Percentiles rank a stretch among this genome's conserved stretches.
Evolutionary conservation across 2,888 invertebrate genomes (phyloP).

Genomic region (Folsomia manolachei): DNA sequence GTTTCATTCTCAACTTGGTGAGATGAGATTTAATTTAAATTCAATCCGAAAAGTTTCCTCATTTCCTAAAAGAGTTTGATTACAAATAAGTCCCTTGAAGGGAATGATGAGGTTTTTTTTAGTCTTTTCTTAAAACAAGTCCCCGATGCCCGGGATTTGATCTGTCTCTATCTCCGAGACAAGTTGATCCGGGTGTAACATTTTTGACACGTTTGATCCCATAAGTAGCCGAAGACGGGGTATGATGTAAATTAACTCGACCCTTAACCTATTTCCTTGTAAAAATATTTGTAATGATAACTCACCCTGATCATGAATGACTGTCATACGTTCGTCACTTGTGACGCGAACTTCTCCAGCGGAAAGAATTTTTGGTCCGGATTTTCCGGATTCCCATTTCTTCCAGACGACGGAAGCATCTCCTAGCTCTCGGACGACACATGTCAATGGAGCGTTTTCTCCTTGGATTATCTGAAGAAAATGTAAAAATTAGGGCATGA

Average conservation of each 20-base stretch:
- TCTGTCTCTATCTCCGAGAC: background rate
- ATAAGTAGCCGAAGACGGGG: background rate
- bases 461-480: too few relatives aligned
- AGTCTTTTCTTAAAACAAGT: too few relatives aligned
- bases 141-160: too few relatives aligned
- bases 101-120: too few relatives aligned
- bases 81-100: too few relatives aligned
- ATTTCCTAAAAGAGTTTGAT: too few relatives aligned
- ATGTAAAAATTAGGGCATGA: too few relatives aligned
- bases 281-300: background rate
- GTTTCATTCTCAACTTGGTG: background rate
- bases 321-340: constrained; percentile 68
- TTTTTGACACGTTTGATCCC: background rate
- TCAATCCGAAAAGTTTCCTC: background rate
- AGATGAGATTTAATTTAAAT: background rate
- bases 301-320: constrained; percentile 73
- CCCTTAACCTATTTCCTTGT: background rate
- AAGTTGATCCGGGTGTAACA: background rate
- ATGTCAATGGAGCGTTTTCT: constrained; percentile 73
- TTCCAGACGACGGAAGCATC: constrained; percentile 75
- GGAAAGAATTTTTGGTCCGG: constrained; percentile 63
- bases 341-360: constrained; percentile 73
- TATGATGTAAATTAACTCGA: background rate
- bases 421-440: constrained; percentile 70
- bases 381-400: constrained; percentile 63